Base-by-base conservation (phyloP, 2,797 vertebrate genomes). In the Epinephelus malabaricus region DNA sequence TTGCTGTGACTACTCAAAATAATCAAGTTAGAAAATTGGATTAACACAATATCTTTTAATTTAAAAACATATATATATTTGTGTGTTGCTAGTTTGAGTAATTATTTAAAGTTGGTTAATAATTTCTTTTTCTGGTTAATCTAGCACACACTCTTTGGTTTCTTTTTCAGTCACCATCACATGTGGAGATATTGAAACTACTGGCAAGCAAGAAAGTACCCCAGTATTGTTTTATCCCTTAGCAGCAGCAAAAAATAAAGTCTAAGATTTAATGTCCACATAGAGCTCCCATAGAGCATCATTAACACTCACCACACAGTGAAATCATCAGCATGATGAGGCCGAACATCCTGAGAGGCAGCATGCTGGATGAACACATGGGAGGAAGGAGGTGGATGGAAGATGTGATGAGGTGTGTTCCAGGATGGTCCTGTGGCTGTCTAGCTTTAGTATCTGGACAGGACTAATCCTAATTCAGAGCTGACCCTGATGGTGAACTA, bases 231-330 rank as follows among this genome's bases (percentile, higher is more conserved):
- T 74, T 70, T 47, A 50, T 21, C 0, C 1, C 2, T 2, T 5
- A 15, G 0, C 18, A 17, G 38, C 0, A 7, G 6, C 49, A 59
- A 43, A 15, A 79, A 63, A 15, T 21, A 17, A 50, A 8, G 4
- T 18, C 8, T 6, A 8, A 72, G 7, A 59, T 56, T 19, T 18
- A 46, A 64, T 10, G 69, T 4, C 5, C 18, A 18, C 18, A 71
- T 4, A 46, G 19, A 56, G 25, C 0, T 19, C n/a, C 25, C 69
- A 17, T 23, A 27, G 4, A 79, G 17, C n/a, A 59, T 74, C 51
- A 45, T 58, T 58, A 69, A 68, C 21, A 90, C 94, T 94, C 83
- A 95, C 94, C 92, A 21, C 40, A 46, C 2, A 76, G 12, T 10
- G 71, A 69, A 55, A 85, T 2, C 13, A 81, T 27, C 30, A 89